Evolutionary conservation across 2,113 vertebrate species (phyloP).

Genomic region (Rhea americana): DNA sequence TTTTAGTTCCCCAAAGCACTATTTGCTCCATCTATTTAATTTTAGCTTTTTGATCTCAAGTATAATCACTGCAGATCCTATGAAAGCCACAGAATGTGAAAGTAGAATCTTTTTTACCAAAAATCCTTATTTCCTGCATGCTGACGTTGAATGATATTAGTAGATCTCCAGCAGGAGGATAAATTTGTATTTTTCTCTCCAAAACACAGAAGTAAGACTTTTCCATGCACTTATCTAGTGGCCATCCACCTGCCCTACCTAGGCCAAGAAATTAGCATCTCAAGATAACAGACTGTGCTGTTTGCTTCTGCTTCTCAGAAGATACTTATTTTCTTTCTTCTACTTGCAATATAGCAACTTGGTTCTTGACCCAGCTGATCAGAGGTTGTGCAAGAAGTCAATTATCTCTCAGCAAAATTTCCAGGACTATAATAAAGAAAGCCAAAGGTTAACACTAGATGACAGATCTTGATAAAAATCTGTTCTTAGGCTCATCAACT

Average conservation of each 20-base stretch:
- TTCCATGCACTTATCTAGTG: not conserved
- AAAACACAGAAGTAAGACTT: not conserved
- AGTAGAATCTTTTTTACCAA: not conserved
- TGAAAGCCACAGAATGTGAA: not conserved
- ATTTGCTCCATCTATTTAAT: not conserved
- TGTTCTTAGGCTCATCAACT: conserved; percentile 22
- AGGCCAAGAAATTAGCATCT: not conserved
- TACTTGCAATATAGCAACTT: not conserved
- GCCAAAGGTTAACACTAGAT: not conserved
- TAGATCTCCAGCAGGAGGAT: not conserved
- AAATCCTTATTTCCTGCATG: not conserved
- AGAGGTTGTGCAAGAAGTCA: not conserved
- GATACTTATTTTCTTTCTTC: not conserved
- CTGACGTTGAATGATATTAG: not conserved
- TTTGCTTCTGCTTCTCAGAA: not conserved
- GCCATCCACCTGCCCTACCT: not conserved
- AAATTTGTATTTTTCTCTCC: not conserved
- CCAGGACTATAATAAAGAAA: not conserved
- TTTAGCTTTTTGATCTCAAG: not conserved
- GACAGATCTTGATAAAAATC: not conserved
- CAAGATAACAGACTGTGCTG: not conserved
- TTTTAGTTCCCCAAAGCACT: not conserved
- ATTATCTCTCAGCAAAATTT: conserved; percentile 14
- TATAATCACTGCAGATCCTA: not conserved
- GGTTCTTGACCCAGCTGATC: not conserved